A percentile compares a stretch with the other conserved stretches of the same genome.
These are phyloP conservation scores for Lucinisca nassula DNA, from an alignment of 2,888 invertebrate genomes.

Conservation along the genomic window DNA sequence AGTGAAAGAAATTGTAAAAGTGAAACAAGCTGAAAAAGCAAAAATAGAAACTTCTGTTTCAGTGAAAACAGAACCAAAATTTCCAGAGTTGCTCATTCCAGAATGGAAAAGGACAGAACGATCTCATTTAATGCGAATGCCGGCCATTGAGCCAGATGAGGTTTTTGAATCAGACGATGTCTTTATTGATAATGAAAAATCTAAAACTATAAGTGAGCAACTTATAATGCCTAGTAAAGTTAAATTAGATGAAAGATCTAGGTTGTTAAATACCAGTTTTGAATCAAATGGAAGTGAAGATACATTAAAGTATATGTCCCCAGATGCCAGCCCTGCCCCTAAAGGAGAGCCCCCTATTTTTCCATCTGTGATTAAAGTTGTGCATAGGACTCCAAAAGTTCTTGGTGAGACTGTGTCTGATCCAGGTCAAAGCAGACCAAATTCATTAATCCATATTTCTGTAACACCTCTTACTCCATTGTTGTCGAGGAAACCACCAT, in stretches of 20 bases:
- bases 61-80: slow-evolving; percentile 64
- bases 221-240: slow-evolving; percentile 48
- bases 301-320: slow-evolving; percentile 67
- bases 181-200: slow-evolving; percentile 34
- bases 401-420: slow-evolving; percentile 61
- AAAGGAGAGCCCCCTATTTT: slow-evolving; percentile 55
- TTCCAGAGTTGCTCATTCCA: slow-evolving; percentile 81
- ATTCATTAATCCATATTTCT: slow-evolving; percentile 58
- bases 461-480: slow-evolving; percentile 57
- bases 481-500: slow-evolving; percentile 62
- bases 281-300: slow-evolving; percentile 72
- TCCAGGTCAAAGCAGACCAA: slow-evolving; percentile 65
- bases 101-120: slow-evolving; percentile 66
- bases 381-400: slow-evolving; percentile 37
- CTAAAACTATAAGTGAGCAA: slow-evolving; percentile 34
- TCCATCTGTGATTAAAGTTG: slow-evolving; percentile 54
- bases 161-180: slow-evolving; percentile 62
- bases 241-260: slow-evolving; percentile 49
- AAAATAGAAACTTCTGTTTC: slow-evolving; percentile 5
- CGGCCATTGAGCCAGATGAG: slow-evolving; percentile 58
- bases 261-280: slow-evolving; percentile 59
- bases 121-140: slow-evolving; percentile 38
- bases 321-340: slow-evolving; percentile 68
- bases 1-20: neutral
- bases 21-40: neutral